phyloP scores from a whole-genome alignment of 2,888 invertebrate species.

The Caenorhabditis japonica region DNA sequence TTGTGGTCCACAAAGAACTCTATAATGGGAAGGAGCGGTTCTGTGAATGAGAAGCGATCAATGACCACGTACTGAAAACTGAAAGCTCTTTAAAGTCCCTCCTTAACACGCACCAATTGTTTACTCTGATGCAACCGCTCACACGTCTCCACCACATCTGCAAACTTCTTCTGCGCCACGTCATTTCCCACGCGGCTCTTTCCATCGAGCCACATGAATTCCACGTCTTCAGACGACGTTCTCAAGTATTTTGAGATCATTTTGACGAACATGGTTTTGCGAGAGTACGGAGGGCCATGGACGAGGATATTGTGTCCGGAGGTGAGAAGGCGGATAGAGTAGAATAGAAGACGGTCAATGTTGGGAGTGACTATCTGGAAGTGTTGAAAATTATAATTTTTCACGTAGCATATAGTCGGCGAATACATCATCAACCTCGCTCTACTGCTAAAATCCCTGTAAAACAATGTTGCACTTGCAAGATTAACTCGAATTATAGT shows the following conservation, averaged over 20 bases:
- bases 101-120: constrained; percentile 27
- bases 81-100: neutral
- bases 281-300: constrained; percentile 62
- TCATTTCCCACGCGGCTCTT: constrained; percentile 61
- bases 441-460: too few species aligned
- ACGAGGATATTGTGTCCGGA: constrained; percentile 63
- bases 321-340: constrained; percentile 55
- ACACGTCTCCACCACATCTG: constrained; percentile 47
- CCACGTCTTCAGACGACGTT: constrained; percentile 11
- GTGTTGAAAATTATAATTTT: too few species aligned
- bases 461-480: too few species aligned
- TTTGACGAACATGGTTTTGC: constrained; percentile 67
- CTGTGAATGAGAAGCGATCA: constrained; percentile 63
- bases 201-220: constrained; percentile 60
- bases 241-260: constrained; percentile 50
- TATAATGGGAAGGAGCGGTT: constrained; percentile 65
- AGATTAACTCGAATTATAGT: neutral
- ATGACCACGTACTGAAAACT: constrained; percentile 58
- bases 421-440: too few species aligned
- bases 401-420: too few species aligned
- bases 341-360: constrained; percentile 67
- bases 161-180: constrained; percentile 63
- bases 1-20: constrained; percentile 69
- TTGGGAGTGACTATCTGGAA: constrained; percentile 59
- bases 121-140: constrained; percentile 30